Conservation (phyloP, 2,113 vertebrate genomes). For the Marcusenius ussheri region DNA sequence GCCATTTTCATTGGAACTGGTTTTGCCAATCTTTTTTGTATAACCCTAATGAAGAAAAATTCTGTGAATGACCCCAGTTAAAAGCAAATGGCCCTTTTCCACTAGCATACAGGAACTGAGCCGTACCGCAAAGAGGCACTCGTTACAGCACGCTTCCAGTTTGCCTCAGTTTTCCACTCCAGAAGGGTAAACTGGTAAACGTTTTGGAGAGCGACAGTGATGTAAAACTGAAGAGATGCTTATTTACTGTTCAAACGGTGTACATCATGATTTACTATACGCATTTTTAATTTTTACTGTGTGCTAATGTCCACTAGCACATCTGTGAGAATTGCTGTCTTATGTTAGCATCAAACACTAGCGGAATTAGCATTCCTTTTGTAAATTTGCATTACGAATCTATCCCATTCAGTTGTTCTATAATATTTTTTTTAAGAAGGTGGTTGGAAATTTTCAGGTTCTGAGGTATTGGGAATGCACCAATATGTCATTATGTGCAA, state of each 20-base stretch:
- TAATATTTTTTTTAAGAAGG: neutral
- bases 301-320: neutral
- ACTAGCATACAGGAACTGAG: neutral
- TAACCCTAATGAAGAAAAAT: neutral
- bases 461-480: neutral
- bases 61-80: neutral
- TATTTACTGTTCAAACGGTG: neutral
- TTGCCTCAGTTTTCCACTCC: neutral
- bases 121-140: neutral
- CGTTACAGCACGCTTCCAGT: neutral
- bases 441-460: neutral
- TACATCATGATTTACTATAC: neutral
- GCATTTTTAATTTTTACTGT: neutral
- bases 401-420: neutral
- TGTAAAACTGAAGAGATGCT: neutral
- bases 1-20: neutral
- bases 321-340: neutral
- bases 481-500: neutral
- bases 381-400: neutral
- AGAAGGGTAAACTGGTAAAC: neutral
- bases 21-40: neutral
- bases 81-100: neutral
- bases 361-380: neutral
- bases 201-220: neutral
- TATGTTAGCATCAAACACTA: neutral